Base-by-base conservation (phyloP, 2,888 invertebrate genomes). In the Leptura quadrifasciata region DNA sequence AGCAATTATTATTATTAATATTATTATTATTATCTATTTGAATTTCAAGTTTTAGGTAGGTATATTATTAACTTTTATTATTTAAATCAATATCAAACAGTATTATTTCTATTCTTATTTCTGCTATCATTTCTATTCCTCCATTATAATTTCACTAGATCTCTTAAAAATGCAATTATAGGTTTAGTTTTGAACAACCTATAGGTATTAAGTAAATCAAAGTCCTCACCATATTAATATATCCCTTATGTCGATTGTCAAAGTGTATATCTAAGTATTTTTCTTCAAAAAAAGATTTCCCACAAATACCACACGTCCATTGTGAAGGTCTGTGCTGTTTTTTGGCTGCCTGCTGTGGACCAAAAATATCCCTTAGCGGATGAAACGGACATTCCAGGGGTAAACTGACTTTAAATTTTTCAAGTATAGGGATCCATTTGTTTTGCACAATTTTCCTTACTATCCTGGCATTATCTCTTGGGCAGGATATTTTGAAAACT, bases 301-400 rank as follows among this genome's bases (percentile, higher is more conserved):
- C 97, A 90, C 97, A 97, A 82, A 96, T 93, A 76, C 95, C 95
- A 87, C 97, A 97, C 10, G 95, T 96, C 96, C 97, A 97, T 89
- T 96, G 96, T 47, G 95, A 95, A 18, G 95, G 93, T 79, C 96
- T 92, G 90, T 96, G 95, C 87, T 95, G 95, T 85, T 94, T 92
- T 90, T 96, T 96, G 85, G 96, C 95, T 75, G 93, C 93, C 89
- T 96, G 95, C 88, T 96, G 95, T 20, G 96, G 96, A 81, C 95
- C 94, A 89, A 96, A 96, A 81, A 97, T 94, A 89, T 97, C 97
- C 83, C 97, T 92, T 83, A 93, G 92, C 54, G 95, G 95, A 90
- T 97, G 96, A 88, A 97, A 94, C 60, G 97, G 97, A 88, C 97
- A 97, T 89, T 97, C 96, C 85, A 96, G 88, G 17, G 97, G 97